Conservation (phyloP, 2,888 invertebrate species). For the Rotaria sp. region DNA sequence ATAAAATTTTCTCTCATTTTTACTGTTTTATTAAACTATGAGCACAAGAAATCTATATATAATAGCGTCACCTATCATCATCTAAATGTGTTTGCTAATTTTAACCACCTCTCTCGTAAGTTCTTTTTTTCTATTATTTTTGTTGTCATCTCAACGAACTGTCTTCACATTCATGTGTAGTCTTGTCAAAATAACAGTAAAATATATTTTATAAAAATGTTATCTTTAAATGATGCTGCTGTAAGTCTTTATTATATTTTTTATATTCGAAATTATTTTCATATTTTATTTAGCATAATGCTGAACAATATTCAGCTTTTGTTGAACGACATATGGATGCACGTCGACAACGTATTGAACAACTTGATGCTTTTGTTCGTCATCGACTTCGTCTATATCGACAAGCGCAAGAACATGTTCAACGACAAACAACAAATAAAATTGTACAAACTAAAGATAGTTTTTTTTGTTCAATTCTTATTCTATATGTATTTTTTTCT, state of each 20-base stretch:
- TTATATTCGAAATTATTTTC: neutral
- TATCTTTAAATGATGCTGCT: conserved; percentile 19
- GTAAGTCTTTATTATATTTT: neutral
- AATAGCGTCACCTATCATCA: neutral
- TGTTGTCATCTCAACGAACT: neutral
- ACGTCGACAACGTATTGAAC: neutral
- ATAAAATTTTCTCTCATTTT: too few species aligned
- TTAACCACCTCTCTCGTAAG: neutral
- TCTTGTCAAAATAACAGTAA: neutral
- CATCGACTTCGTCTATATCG: conserved; percentile 16
- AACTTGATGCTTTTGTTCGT: neutral
- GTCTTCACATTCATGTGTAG: neutral
- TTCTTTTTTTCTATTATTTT: neutral
- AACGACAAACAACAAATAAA: neutral
- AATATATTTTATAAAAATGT: neutral
- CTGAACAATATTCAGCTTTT: neutral
- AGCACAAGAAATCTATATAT: too few species aligned
- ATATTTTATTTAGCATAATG: neutral
- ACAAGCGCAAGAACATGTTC: neutral
- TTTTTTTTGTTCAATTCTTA: neutral
- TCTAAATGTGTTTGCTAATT: neutral
- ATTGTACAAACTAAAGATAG: neutral
- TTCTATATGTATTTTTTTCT: neutral
- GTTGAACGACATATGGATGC: neutral
- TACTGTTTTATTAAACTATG: too few species aligned